Percentiles rank a stretch among this genome's conserved stretches.
These are phyloP conservation scores for Epicampocera succincta DNA, from an alignment of 2,888 invertebrate species.

Conservation along the genomic window DNA sequence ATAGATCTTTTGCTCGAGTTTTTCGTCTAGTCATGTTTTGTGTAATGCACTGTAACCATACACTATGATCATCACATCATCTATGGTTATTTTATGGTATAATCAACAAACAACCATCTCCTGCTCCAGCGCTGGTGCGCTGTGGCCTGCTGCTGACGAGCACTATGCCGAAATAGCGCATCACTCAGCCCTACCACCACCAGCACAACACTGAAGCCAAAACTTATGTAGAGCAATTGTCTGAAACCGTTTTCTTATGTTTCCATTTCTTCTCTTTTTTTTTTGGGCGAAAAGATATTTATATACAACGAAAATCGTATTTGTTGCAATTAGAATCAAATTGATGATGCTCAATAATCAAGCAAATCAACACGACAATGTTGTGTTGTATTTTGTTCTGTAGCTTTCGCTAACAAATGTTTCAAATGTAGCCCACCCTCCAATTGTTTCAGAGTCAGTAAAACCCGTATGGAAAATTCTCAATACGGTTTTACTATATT, in stretches of 20 bases:
- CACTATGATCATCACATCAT: constrained; percentile 68
- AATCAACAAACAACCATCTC: constrained; percentile 58
- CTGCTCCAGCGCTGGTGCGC: constrained; percentile 18
- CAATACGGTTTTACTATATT: too few species aligned
- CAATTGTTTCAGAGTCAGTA: neutral
- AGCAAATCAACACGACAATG: constrained; percentile 72
- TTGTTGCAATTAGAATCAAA: constrained; percentile 74
- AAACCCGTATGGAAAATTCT: constrained; percentile 7
- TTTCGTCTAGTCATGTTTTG: constrained; percentile 67
- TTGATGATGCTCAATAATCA: constrained; percentile 73
- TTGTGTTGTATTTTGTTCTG: constrained; percentile 64
- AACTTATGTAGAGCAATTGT: constrained; percentile 60
- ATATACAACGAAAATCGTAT: too few species aligned
- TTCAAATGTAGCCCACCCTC: constrained; percentile 41
- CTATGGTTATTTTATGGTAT: constrained; percentile 68
- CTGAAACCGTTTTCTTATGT: constrained; percentile 34
- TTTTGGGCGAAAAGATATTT: constrained; percentile 32
- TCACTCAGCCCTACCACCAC: constrained; percentile 42
- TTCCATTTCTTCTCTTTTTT: neutral
- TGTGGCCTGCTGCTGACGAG: neutral
- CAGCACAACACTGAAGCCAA: constrained; percentile 4
- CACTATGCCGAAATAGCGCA: constrained; percentile 33
- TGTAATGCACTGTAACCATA: constrained; percentile 61
- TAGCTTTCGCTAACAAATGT: constrained; percentile 21
- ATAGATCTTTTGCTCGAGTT: constrained; percentile 34